These are phyloP conservation scores for Cosmopolites sordidus DNA, from an alignment of 2,888 invertebrate species.

Conservation along the genomic window DNA sequence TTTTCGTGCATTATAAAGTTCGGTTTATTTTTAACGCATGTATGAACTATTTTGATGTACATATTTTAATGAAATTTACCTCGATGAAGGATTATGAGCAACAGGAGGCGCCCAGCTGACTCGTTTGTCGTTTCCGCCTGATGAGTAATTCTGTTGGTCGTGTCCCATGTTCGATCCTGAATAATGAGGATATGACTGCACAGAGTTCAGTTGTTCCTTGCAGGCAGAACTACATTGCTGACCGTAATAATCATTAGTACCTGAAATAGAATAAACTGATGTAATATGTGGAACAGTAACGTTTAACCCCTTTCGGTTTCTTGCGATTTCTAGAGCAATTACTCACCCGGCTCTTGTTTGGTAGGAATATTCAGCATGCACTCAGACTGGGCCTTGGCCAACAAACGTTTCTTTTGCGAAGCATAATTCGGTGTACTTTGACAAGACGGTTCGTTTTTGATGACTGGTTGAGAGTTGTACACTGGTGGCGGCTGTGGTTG, in stretches of 20 bases:
- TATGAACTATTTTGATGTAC: no score
- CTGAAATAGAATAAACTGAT: slow-evolving; percentile 8
- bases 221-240: slow-evolving; percentile 49
- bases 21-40: no score
- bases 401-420: slow-evolving; percentile 82
- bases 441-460: slow-evolving; percentile 53
- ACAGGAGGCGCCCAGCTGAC: slow-evolving; percentile 57
- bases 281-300: no score
- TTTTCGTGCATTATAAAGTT: no score
- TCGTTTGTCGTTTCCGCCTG: slow-evolving; percentile 51
- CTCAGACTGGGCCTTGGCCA: slow-evolving; percentile 82
- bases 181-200: slow-evolving; percentile 17
- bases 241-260: slow-evolving; percentile 30
- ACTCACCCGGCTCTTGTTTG: slow-evolving; percentile 55
- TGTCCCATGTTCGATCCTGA: slow-evolving; percentile 31
- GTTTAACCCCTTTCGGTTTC: background rate
- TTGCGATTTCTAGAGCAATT: background rate
- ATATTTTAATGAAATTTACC: slow-evolving; percentile 8
- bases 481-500: slow-evolving; percentile 31
- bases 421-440: slow-evolving; percentile 43
- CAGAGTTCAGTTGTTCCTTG: slow-evolving; percentile 44
- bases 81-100: slow-evolving; percentile 32
- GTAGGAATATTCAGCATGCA: slow-evolving; percentile 60
- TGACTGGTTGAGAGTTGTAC: slow-evolving; percentile 36
- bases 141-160: slow-evolving; percentile 38